These are phyloP conservation scores for Caerostris darwini DNA, from an alignment of 1,140 invertebrate genomes.

Conservation along the genomic window DNA sequence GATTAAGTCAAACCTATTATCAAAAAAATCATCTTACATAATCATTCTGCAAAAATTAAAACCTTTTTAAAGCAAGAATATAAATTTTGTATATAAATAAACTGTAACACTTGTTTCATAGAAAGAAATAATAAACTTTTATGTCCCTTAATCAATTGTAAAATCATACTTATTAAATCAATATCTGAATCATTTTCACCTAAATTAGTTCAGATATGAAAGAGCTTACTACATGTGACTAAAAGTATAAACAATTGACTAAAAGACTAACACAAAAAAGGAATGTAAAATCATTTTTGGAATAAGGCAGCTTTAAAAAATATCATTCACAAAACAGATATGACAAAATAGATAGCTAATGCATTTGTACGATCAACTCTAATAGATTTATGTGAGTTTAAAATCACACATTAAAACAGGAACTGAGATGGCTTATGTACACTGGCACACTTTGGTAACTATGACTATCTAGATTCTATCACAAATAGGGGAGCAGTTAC, in stretches of 20 bases:
- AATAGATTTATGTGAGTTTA: slow-evolving; percentile 34
- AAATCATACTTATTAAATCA: no score
- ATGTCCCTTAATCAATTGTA: no score
- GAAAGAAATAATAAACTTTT: no score
- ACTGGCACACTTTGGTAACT: slow-evolving; percentile 24
- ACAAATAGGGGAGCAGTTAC: not conserved
- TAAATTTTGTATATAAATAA: no score
- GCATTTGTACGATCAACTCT: not conserved
- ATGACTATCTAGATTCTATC: not conserved
- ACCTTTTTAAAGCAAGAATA: no score
- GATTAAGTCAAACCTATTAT: no score
- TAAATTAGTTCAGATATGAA: no score
- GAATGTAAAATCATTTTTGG: slow-evolving; percentile 43
- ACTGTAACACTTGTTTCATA: no score
- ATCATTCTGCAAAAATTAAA: no score
- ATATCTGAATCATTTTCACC: no score
- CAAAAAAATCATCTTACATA: no score
- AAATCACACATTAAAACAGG: slow-evolving; percentile 48
- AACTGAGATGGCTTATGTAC: slow-evolving; percentile 43
- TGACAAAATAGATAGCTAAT: slow-evolving; percentile 59
- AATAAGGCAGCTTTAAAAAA: slow-evolving; percentile 43
- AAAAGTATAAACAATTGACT: not conserved
- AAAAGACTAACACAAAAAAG: slow-evolving; percentile 19
- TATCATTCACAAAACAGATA: slow-evolving; percentile 49
- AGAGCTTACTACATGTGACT: not conserved